Percentiles rank a stretch among this genome's conserved stretches.
These are phyloP conservation scores for Crotalus helleri DNA, from an alignment of 2,113 vertebrate genomes.

Conservation along the genomic window DNA sequence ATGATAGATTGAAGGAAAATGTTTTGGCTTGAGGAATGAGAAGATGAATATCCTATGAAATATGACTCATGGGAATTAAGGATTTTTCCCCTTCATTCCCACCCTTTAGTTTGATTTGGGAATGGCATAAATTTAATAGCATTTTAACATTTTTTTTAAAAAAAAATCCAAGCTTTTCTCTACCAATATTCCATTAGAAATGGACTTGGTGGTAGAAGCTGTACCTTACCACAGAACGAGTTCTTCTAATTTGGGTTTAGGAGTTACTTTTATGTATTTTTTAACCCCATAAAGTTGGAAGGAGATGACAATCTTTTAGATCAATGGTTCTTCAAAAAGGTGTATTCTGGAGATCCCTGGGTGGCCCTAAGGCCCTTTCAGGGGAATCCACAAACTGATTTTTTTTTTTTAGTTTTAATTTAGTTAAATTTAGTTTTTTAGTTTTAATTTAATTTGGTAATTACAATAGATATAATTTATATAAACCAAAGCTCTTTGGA, in stretches of 20 bases:
- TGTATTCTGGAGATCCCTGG: neutral
- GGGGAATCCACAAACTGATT: neutral
- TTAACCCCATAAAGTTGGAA: neutral
- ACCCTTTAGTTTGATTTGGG: conserved; percentile 28
- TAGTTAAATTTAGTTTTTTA: neutral
- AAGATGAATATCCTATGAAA: conserved; percentile 32
- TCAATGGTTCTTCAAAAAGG: neutral
- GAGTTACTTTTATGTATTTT: neutral
- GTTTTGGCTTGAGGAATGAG: conserved; percentile 24
- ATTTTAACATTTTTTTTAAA: neutral
- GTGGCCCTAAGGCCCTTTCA: neutral
- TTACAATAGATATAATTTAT: neutral
- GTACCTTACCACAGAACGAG: neutral
- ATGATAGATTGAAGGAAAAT: conserved; percentile 20
- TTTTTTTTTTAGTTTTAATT: neutral
- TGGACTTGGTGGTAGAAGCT: neutral
- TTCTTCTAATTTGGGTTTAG: neutral
- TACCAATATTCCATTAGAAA: neutral
- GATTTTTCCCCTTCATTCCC: neutral
- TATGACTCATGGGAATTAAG: conserved; percentile 23
- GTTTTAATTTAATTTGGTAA: neutral
- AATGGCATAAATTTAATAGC: neutral
- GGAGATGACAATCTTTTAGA: neutral
- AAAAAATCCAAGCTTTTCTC: conserved; percentile 15
- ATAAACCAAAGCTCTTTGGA: neutral